Conservation (phyloP, 2,797 vertebrate genomes). For the Sorex maritimensis region DNA sequence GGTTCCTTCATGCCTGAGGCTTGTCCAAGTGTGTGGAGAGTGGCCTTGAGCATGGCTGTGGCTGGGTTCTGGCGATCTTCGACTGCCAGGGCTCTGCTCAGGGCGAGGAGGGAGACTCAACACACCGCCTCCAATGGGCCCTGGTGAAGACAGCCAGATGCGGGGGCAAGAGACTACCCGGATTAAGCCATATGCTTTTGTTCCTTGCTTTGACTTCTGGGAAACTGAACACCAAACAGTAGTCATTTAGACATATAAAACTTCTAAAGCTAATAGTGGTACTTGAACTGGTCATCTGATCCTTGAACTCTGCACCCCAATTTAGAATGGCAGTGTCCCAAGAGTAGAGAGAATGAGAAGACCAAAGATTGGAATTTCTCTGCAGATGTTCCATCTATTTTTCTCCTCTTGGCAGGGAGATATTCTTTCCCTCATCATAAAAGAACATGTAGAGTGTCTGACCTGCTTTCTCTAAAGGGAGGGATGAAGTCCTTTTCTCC, state of each 20-base stretch:
- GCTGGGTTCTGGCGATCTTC: no score
- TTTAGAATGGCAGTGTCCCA: not conserved
- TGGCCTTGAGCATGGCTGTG: no score
- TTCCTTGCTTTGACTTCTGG: conserved; percentile 20
- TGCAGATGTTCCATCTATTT: not conserved
- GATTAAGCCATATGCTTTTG: not conserved
- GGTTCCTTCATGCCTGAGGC: no score
- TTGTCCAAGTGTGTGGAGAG: no score
- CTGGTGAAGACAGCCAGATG: no score
- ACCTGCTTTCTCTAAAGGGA: not conserved
- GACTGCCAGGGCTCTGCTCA: no score
- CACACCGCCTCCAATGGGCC: no score
- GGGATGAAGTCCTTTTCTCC: not conserved
- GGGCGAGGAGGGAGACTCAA: no score
- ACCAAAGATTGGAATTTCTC: not conserved
- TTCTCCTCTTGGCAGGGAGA: not conserved
- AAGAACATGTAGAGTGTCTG: no score
- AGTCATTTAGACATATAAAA: not conserved
- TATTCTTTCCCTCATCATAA: not conserved
- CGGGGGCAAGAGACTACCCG: no score
- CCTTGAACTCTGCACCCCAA: not conserved
- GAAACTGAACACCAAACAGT: not conserved
- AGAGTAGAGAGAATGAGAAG: not conserved
- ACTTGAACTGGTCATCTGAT: not conserved
- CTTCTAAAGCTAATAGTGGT: not conserved